A percentile compares a stretch with the other conserved stretches of the same genome.
These are phyloP conservation scores for Triplophysa siluroides DNA, from an alignment of 2,113 vertebrate species.

Conservation along the genomic window DNA sequence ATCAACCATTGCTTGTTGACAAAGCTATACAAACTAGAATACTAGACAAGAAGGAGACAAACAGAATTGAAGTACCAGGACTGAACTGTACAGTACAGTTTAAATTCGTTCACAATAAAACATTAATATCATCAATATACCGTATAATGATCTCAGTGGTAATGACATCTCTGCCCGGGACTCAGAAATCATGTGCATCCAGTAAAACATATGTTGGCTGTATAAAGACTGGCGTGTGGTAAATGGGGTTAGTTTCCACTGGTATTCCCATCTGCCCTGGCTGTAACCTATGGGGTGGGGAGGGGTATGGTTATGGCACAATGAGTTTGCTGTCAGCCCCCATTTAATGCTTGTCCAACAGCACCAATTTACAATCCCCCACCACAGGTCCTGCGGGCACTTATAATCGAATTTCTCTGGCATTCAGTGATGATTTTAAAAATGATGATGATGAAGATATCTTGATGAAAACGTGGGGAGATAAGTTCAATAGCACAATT, in stretches of 20 bases:
- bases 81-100: neutral
- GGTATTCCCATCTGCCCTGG: slow-evolving; percentile 42
- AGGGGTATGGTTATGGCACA: slow-evolving; percentile 7
- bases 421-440: neutral
- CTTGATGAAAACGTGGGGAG: neutral
- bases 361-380: neutral
- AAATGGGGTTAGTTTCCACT: slow-evolving; percentile 44
- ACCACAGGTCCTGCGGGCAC: slow-evolving; percentile 2
- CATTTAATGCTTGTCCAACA: slow-evolving; percentile 35
- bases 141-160: neutral
- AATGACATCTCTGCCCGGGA: slow-evolving; percentile 28
- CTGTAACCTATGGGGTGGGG: slow-evolving; percentile 45
- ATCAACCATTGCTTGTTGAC: no score
- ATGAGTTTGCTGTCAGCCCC: slow-evolving; percentile 34
- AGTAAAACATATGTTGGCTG: slow-evolving; percentile 15
- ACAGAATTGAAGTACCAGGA: no score
- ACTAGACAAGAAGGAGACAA: no score
- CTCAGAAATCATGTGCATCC: slow-evolving; percentile 15
- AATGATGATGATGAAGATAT: neutral
- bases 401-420: neutral
- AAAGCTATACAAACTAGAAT: no score
- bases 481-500: neutral
- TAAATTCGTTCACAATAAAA: slow-evolving; percentile 22
- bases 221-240: slow-evolving; percentile 48
- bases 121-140: slow-evolving; percentile 2